Evolutionary conservation across 2,797 vertebrate genomes (phyloP).

Genomic region (Notolepis coatsorum): DNA sequence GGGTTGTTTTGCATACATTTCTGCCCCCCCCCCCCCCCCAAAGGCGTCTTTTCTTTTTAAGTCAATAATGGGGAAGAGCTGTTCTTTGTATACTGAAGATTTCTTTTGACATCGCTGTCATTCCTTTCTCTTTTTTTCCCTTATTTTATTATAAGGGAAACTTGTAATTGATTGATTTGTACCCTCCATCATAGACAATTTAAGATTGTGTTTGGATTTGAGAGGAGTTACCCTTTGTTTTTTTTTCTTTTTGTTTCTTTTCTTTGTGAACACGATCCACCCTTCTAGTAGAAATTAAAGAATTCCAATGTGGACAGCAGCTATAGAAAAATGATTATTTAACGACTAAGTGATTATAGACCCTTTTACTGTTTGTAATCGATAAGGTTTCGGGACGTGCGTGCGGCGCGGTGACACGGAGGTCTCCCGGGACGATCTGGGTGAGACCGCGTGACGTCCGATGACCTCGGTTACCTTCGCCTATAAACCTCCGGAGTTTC

Average conservation of each 20-base stretch:
- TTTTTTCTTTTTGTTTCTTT: conserved; percentile 18
- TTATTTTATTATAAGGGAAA: background rate
- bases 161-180: background rate
- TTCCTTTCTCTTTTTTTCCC: background rate
- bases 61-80: background rate
- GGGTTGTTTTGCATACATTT: background rate
- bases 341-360: too few relatives aligned
- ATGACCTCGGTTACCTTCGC: too few relatives aligned
- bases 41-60: background rate
- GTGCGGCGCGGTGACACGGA: too few relatives aligned
- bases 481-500: too few relatives aligned
- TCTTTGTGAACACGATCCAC: too few relatives aligned
- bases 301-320: too few relatives aligned
- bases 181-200: background rate
- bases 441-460: too few relatives aligned
- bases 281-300: too few relatives aligned
- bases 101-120: background rate
- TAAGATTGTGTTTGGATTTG: background rate
- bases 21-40: background rate
- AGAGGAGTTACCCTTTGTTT: background rate
- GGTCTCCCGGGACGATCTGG: too few relatives aligned
- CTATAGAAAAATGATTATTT: too few relatives aligned
- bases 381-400: too few relatives aligned
- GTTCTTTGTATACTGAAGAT: background rate
- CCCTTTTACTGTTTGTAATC: too few relatives aligned